Conservation (phyloP, 1,140 invertebrate genomes). For the Lepidurus couesii region DNA sequence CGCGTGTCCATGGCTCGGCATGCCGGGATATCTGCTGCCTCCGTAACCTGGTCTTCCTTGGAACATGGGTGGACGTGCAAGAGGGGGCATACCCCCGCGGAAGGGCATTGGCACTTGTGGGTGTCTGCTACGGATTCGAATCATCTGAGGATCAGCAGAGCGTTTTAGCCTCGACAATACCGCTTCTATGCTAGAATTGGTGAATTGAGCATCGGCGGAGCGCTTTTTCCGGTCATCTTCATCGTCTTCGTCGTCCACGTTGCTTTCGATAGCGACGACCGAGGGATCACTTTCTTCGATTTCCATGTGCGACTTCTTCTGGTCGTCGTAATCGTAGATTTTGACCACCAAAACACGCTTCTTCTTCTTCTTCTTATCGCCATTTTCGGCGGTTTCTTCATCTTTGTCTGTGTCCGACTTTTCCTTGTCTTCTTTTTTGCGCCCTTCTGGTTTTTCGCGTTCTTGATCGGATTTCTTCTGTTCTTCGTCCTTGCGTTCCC, state of each 20-base stretch:
- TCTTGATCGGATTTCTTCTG: too few species aligned
- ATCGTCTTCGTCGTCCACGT: not conserved
- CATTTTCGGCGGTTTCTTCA: not conserved
- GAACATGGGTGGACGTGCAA: not conserved
- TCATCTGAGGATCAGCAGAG: not conserved
- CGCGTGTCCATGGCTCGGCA: not conserved
- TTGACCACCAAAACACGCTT: not conserved
- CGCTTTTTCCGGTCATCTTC: not conserved
- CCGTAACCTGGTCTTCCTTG: not conserved
- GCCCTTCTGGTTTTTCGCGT: too few species aligned
- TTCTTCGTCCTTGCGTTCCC: not conserved
- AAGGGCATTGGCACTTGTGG: not conserved
- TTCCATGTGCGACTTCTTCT: not conserved
- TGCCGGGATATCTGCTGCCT: not conserved
- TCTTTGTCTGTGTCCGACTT: not conserved
- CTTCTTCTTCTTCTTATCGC: not conserved
- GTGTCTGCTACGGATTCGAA: not conserved
- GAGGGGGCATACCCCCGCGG: not conserved
- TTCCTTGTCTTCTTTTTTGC: too few species aligned
- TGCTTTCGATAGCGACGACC: not conserved
- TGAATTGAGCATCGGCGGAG: not conserved
- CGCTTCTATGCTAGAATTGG: not conserved
- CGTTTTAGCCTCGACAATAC: not conserved
- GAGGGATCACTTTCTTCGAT: not conserved
- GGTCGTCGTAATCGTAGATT: slow-evolving; percentile 15